Evolutionary conservation across 2,113 vertebrate genomes (phyloP), one percentile per base, ranked within the genome.

Genomic region (Alethe castanea): DNA sequence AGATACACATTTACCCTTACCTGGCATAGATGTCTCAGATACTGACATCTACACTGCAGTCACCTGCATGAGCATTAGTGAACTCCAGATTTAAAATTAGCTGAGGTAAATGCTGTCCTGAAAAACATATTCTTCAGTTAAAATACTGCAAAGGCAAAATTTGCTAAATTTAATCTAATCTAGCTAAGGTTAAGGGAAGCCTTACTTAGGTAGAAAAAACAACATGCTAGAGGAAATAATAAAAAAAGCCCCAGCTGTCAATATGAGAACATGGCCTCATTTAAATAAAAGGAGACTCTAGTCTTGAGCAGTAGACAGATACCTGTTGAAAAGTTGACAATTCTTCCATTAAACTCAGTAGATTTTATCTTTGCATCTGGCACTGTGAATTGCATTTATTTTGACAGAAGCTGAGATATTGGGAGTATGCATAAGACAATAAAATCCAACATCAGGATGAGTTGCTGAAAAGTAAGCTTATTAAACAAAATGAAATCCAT

Each of bases 381-480:
- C 28, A 88, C 17, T 40, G 6, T 86, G 36, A 31, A 81, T 70
- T 88, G 61, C 29, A 66, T 71, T 92, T 96, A 45, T 92, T 96
- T 90, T 95, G 85, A 95, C 71, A 93, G 84, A 93, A 91, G 16
- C 42, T 88, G 81, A 92, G 50, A 60, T 80, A 60, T 4, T 83
- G 18, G 19, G 22, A 82, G 24, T 42, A 62, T 70, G 53, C 16
- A 69, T 65, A 44, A 87, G 31, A 87, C 4, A 9, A 81, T 65
- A 88, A 92, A 95, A 87, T 86, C 47, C 45, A 56, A 8, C 64
- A 72, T 76, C 42, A 74, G 64, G 77, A 91, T 35, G 48, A 90
- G 72, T 16, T 92, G 40, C 74, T 93, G 74, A 93, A 94, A 83
- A 12, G 35, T 67, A 92, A 95, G 72, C 20, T 92, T 35, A 80